Percentiles rank a stretch among this genome's conserved stretches.
Evolutionary conservation across 2,113 vertebrate species (phyloP).

Genomic region (Halcyon malimbica): DNA sequence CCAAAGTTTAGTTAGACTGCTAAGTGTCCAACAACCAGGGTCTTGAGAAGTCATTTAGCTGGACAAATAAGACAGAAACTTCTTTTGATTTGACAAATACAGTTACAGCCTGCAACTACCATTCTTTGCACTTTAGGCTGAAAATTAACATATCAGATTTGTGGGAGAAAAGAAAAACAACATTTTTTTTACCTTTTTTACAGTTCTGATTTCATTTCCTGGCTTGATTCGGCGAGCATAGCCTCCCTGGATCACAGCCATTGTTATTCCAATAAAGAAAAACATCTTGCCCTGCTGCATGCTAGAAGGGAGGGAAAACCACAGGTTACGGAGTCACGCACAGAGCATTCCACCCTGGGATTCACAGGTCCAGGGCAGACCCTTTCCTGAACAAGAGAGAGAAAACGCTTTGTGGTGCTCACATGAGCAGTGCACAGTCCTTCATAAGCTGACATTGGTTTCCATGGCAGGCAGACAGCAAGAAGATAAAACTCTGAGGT

Average conservation of each 20-base stretch:
- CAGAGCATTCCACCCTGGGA: neutral
- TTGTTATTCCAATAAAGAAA: conserved; percentile 95
- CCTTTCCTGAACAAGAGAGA: neutral
- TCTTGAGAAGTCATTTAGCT: neutral
- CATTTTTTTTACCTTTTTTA: conserved; percentile 80
- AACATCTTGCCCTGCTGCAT: conserved; percentile 99
- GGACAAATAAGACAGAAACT: neutral
- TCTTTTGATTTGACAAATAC: neutral
- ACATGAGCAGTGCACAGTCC: neutral
- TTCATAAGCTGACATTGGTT: neutral
- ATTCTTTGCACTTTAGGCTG: neutral
- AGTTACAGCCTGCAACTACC: neutral
- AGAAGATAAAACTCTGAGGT: neutral
- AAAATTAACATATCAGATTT: neutral
- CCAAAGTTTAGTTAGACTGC: neutral
- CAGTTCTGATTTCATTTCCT: conserved; percentile 83
- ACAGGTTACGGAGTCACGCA: neutral
- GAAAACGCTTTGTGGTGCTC: neutral
- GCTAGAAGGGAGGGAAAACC: conserved; percentile 70
- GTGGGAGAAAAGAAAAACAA: neutral
- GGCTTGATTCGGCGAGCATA: conserved; percentile 91
- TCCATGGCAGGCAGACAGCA: neutral
- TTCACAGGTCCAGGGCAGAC: neutral
- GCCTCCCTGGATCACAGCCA: conserved; percentile 92
- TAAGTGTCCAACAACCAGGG: neutral